Conservation (phyloP, 2,888 invertebrate genomes). For the Rapana venosa region DNA sequence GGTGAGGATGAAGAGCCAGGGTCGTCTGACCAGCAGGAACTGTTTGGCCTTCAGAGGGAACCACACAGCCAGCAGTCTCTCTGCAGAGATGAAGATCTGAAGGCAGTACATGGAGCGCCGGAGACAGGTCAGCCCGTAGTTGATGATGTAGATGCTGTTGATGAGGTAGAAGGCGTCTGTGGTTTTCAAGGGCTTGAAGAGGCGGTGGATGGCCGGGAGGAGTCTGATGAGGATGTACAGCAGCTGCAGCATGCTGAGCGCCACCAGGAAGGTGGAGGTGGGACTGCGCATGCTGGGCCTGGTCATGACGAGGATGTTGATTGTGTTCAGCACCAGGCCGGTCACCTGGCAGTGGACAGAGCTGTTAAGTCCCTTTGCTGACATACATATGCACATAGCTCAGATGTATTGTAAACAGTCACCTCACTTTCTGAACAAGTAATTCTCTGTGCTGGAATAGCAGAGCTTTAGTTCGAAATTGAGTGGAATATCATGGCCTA, state of each 20-base stretch:
- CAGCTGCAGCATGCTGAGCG: conserved; percentile 27
- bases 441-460: too few relatives aligned
- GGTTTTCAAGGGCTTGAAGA: not conserved
- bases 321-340: not conserved
- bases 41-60: conserved; percentile 26
- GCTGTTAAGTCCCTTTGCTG: too few relatives aligned
- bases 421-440: too few relatives aligned
- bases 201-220: not conserved
- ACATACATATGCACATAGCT: too few relatives aligned
- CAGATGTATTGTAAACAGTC: too few relatives aligned
- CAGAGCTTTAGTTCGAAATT: too few relatives aligned
- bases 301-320: conserved; percentile 28
- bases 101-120: not conserved
- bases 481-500: too few relatives aligned
- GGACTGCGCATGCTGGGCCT: conserved; percentile 29
- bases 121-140: conserved; percentile 13
- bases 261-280: not conserved
- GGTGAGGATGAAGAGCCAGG: conserved; percentile 3
- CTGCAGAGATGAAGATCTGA: not conserved
- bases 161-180: conserved; percentile 23
- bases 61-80: conserved; percentile 29
- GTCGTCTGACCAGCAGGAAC: conserved; percentile 13
- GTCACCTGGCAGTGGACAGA: not conserved
- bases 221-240: not conserved
- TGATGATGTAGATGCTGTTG: conserved; percentile 23